phyloP scores from a whole-genome alignment of 2,888 invertebrate genomes.

The Pseudoips prasinana region DNA sequence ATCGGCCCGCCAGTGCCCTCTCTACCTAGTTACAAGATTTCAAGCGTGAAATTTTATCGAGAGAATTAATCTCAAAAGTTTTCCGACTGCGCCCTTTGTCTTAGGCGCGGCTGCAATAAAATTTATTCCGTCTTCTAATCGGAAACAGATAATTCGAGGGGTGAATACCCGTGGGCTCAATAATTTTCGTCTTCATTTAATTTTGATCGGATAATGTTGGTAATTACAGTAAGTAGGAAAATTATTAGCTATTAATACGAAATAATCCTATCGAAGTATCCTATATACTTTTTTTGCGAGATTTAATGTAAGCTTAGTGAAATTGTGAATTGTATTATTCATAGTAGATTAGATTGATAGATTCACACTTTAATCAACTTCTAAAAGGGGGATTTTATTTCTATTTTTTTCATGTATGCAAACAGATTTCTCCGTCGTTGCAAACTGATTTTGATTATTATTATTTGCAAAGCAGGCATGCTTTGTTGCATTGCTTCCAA shows the following conservation, averaged over 20 bases:
- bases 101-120: slow-evolving; percentile 63
- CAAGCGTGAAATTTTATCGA: slow-evolving; percentile 78
- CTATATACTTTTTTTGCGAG: no score
- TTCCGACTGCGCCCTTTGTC: slow-evolving; percentile 62
- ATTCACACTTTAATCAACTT: no score
- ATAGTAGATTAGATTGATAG: no score
- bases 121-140: slow-evolving; percentile 68
- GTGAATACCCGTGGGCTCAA: slow-evolving; percentile 47
- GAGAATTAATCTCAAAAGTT: slow-evolving; percentile 77
- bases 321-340: no score
- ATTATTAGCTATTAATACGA: slow-evolving; percentile 16
- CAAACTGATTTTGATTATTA: no score
- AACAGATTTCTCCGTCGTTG: no score
- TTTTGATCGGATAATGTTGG: slow-evolving; percentile 37
- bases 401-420: no score
- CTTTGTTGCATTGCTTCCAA: no score
- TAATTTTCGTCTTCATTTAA: slow-evolving; percentile 39
- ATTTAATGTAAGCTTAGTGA: no score
- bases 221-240: slow-evolving; percentile 31
- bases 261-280: no score
- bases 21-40: slow-evolving; percentile 60
- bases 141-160: slow-evolving; percentile 61
- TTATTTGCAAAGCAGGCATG: no score
- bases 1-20: slow-evolving; percentile 53
- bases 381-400: no score